These are phyloP conservation scores for Ceyx cyanopectus DNA, from an alignment of 2,113 vertebrate species.

Conservation along the genomic window DNA sequence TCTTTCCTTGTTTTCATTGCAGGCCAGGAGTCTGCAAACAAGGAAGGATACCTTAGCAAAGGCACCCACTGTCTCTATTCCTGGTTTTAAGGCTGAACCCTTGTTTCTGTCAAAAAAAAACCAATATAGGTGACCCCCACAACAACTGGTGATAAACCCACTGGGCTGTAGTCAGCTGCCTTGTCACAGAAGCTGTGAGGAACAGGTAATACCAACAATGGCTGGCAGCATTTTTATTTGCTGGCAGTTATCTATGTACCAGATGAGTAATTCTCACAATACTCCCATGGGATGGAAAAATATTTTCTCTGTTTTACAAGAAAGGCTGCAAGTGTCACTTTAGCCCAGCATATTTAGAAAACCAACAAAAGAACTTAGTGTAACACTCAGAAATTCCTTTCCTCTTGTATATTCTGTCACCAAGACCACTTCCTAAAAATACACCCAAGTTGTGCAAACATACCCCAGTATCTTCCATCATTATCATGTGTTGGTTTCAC, in stretches of 20 bases:
- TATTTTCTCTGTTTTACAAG: not conserved
- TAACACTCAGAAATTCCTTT: not conserved
- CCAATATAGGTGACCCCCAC: not conserved
- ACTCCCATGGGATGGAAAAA: not conserved
- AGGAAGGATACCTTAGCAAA: not conserved
- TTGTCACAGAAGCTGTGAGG: not conserved
- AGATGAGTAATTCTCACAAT: not conserved
- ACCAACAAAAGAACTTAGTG: not conserved
- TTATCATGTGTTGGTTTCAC: constrained; percentile 17
- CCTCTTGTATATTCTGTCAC: not conserved
- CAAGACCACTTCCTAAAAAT: not conserved
- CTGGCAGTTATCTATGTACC: not conserved
- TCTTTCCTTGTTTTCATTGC: constrained; percentile 20
- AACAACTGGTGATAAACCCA: not conserved
- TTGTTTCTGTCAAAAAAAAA: not conserved
- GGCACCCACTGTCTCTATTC: not conserved
- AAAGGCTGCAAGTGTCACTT: not conserved
- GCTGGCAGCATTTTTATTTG: not conserved
- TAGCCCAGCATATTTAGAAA: not conserved
- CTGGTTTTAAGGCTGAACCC: not conserved
- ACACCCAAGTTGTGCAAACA: not conserved
- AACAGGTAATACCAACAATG: not conserved
- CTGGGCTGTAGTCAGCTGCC: not conserved
- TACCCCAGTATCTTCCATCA: not conserved
- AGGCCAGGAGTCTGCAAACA: constrained; percentile 13